Base-by-base conservation (phyloP, 2,888 invertebrate species). In the Amphipoea lucens region DNA sequence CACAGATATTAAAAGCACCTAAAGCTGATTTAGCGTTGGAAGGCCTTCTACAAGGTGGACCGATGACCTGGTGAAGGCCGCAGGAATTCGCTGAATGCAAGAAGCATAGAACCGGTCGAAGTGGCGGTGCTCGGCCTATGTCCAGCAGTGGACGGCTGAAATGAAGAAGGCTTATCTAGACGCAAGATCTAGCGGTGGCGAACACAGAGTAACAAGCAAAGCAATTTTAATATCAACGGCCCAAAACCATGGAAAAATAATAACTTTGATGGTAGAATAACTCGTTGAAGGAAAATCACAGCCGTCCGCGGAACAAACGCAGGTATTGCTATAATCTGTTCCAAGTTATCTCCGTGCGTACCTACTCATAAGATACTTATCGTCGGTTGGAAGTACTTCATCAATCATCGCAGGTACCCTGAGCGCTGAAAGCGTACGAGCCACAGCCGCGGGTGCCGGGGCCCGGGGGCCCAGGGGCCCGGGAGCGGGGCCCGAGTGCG, bases 391-490 rank as follows among this genome's bases (percentile, higher is more conserved):
- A 54, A 72, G 73, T 74, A 54, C 74, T 65, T 72, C 82, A 84
- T 84, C 84, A 81, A 83, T 86, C 88, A 84, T 78, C 73, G 68
- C 60, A 66, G 66, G 81, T 82, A 74, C 73, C 68, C 69, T 74
- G 70, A 75, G 40, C 45, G 71, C 70, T 77, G 67, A 51, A 70
- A 76, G 73, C 81, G 73, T 78, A 71, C 40, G 48, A 57, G 54
- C 29, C 23, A 29, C 0, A 23, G 68, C 42, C n/a, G 7, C n/a
- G 5, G 45, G 63, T 1, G 36, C 36, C 20, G 40, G 17, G 36
- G 20, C 68, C 67, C 4, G 5, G 29, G 14, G 9, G 60, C 48
- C 57, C 36, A 1, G 12, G 40, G 9, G 23, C 54, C 48, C 3
- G 45, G 42, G 29, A 9, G 11, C 11, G 60, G 40, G 45, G 12